Evolutionary conservation across 2,113 vertebrate genomes (phyloP), one percentile per base, ranked within the genome.

Genomic region (Malurus elegans): DNA sequence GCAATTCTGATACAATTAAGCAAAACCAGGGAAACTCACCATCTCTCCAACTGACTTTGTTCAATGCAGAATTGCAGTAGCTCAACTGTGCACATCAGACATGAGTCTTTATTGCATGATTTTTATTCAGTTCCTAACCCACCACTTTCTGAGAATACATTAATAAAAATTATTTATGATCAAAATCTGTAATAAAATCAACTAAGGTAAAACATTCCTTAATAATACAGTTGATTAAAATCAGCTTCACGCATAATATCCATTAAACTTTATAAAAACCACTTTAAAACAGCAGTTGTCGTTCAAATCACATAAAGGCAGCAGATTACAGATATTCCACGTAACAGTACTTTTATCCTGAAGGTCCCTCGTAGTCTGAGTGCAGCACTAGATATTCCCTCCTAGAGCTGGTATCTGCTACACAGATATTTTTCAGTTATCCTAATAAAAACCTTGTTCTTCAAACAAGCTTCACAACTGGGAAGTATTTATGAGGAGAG

Each of bases 401-500:
- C 56, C 19, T 60, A 67, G 13, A 61, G 56, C 34, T 73, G 62
- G 14, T 69, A 50, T 62, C 60, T 42, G 36, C 67, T 57, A 47
- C 10, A 64, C 32, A 86, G 20, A 45, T 66, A 72, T 32, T 48
- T 51, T 58, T 88, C 76, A 62, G 26, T 25, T 75, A 51, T 74
- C 32, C 34, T 65, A 73, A 47, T 19, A 69, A 53, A 38, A 64
- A 66, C 28, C 29, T 42, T 57, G 53, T 92, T 42, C 78, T 91
- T 98, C 98, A 99, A 94, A 99, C 98, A 91, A 99, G 99, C 97
- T 99, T 99, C 95, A 99, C 99, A 93, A 99, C 98, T 62, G 99
- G 99, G 92, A 99, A 99, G 80, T 99, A 99, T 82, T 99, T 99
- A 97, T 99, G 99, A 92, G 99, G 98, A 11, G 99, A 99, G 97